Evolutionary conservation across 2,888 invertebrate genomes (phyloP), one percentile per base, ranked within the genome.

Genomic region (Labia minor): DNA sequence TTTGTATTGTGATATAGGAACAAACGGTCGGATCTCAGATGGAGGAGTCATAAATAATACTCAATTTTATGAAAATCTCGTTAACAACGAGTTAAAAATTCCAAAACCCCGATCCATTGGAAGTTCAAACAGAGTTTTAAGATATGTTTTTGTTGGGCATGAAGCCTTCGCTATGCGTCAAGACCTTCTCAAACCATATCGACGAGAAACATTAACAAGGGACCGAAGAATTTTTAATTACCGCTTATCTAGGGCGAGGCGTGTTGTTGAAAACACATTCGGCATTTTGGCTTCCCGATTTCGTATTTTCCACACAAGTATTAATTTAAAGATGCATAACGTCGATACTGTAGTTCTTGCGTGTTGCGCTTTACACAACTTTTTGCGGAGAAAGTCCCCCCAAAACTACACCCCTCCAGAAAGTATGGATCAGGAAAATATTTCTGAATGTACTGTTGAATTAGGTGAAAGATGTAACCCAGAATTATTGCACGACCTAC

Each of bases 21-120:
- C 69, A 26, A 70, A 71, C 37, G 70, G 72, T 64, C 69, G 71
- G 67, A 70, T 74, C 69, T 72, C 72, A 68, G 70, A 72, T 68
- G 71, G 71, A 65, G 71, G 70, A 49, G 70, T 71, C 8, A 67
- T 71, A 33, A 68, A 63, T 37, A 65, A 70, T 37, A 71, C 69
- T 6, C 19, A 6, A 65, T 67, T 71, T 66, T 70, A 70, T 61
- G 65, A 70, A 64, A 69, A 68, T 64, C 66, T 71, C 21, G 26
- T 64, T 19, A 70, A 62, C 62, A 66, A 66, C 14, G 49, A 65
- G 19, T 65, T 71, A 26, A 67, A 66, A 64, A 67, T 71, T 69
- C 68, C 67, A 66, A 67, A 70, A 70, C 67, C 68, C 1, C 21
- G 64, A 11, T 49, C 14, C 26, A 61, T 68, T 69, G 65, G 64